phyloP scores from a whole-genome alignment of 2,888 invertebrate genomes.

The Gymnocheta viridis region DNA sequence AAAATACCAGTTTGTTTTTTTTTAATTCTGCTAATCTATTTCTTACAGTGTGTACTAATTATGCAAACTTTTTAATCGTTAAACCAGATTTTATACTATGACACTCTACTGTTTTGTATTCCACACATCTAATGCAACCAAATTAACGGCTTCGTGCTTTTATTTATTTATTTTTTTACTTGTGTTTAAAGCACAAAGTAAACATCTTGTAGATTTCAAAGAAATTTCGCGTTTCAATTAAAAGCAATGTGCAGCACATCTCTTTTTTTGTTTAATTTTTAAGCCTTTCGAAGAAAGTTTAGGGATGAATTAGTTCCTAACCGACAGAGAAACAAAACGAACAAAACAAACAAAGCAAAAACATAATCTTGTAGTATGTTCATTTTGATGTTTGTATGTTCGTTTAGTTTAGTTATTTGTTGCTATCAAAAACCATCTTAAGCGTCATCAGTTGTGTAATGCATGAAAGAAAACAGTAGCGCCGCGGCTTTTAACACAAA shows the following conservation, averaged over 20 bases:
- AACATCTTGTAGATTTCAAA: slow-evolving; percentile 63
- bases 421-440: slow-evolving; percentile 60
- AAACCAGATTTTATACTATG: background rate
- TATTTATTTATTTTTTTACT: slow-evolving; percentile 47
- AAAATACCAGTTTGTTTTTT: background rate
- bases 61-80: slow-evolving; percentile 38
- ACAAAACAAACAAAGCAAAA: slow-evolving; percentile 15
- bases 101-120: slow-evolving; percentile 6
- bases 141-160: slow-evolving; percentile 28
- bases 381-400: slow-evolving; percentile 11
- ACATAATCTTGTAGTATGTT: slow-evolving; percentile 3
- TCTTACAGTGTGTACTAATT: slow-evolving; percentile 38
- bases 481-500: slow-evolving; percentile 73
- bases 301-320: slow-evolving; percentile 63
- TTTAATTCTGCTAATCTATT: background rate
- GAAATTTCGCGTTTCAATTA: slow-evolving; percentile 65
- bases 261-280: slow-evolving; percentile 33
- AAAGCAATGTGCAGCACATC: slow-evolving; percentile 55
- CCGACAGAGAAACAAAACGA: slow-evolving; percentile 29
- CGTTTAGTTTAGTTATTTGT: slow-evolving; percentile 14
- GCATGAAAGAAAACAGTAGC: slow-evolving; percentile 79
- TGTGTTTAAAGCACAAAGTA: slow-evolving; percentile 50
- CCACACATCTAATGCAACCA: slow-evolving; percentile 29
- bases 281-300: slow-evolving; percentile 66
- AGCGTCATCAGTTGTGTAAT: slow-evolving; percentile 71